Evolutionary conservation across 1,140 invertebrate species (phyloP).

Genomic region (Drosophila athabasca): DNA sequence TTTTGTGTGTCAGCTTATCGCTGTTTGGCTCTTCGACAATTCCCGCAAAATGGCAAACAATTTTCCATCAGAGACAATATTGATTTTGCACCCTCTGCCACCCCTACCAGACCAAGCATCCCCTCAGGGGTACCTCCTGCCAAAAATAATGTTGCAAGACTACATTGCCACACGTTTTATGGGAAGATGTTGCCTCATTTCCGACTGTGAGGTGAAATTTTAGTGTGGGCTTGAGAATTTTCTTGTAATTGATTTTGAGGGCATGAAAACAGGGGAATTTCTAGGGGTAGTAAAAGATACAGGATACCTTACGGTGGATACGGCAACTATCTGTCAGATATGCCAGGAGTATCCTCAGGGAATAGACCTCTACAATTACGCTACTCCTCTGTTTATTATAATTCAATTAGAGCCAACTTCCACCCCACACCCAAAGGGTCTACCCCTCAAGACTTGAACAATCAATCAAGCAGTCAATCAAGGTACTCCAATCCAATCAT

Average conservation of each 20-base stretch:
- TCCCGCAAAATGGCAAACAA: slow-evolving; percentile 32
- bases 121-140: no score
- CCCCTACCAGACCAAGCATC: no score
- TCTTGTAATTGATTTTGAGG: slow-evolving; percentile 32
- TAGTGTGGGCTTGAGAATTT: slow-evolving; percentile 31
- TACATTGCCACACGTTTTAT: slow-evolving; percentile 38
- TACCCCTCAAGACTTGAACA: neutral
- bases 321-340: no score
- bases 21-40: slow-evolving; percentile 13
- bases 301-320: no score
- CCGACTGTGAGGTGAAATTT: slow-evolving; percentile 41
- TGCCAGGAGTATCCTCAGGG: no score
- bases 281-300: neutral
- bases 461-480: slow-evolving; percentile 32
- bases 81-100: slow-evolving; percentile 29
- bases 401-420: slow-evolving; percentile 32
- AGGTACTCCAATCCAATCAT: slow-evolving; percentile 14
- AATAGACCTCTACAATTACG: neutral
- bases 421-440: neutral
- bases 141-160: no score
- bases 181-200: slow-evolving; percentile 43
- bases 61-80: slow-evolving; percentile 46
- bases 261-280: slow-evolving; percentile 24
- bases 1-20: slow-evolving; percentile 42
- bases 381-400: slow-evolving; percentile 3